A percentile compares a stretch with the other conserved stretches of the same genome.
Conservation (phyloP, 1,140 invertebrate genomes). For the Formica exsecta region DNA sequence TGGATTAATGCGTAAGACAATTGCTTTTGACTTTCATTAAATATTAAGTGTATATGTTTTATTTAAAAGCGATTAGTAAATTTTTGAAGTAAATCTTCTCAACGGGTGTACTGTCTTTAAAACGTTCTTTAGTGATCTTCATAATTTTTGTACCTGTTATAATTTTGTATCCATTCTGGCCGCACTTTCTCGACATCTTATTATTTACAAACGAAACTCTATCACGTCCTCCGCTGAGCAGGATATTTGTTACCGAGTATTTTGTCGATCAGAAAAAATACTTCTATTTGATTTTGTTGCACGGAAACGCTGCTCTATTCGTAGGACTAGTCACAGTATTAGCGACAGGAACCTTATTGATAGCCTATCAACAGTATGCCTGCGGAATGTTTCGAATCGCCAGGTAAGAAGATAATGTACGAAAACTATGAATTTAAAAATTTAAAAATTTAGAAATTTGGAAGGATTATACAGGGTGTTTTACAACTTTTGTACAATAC, state of each 20-base stretch:
- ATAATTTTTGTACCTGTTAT: not conserved
- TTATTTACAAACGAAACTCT: no score
- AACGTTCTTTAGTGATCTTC: not conserved
- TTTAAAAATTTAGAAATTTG: not conserved
- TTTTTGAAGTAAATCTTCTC: not conserved
- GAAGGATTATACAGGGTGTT: not conserved
- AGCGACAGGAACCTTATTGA: not conserved
- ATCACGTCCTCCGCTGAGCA: not conserved
- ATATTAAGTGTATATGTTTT: not conserved
- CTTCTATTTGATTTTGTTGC: not conserved
- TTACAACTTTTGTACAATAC: no score
- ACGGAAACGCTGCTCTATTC: no score
- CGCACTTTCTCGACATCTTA: no score
- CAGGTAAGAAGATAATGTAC: not conserved
- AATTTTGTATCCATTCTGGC: no score
- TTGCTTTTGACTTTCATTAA: not conserved
- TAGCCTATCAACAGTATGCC: not conserved
- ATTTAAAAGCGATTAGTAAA: not conserved
- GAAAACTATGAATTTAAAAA: not conserved
- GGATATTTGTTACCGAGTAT: no score
- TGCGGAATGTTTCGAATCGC: slow-evolving; percentile 40
- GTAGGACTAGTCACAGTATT: not conserved
- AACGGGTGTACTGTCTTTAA: no score
- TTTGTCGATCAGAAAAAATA: not conserved
- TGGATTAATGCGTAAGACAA: not conserved